These are phyloP conservation scores for Malurus melanocephalus DNA, from an alignment of 2,113 vertebrate genomes.

Conservation along the genomic window DNA sequence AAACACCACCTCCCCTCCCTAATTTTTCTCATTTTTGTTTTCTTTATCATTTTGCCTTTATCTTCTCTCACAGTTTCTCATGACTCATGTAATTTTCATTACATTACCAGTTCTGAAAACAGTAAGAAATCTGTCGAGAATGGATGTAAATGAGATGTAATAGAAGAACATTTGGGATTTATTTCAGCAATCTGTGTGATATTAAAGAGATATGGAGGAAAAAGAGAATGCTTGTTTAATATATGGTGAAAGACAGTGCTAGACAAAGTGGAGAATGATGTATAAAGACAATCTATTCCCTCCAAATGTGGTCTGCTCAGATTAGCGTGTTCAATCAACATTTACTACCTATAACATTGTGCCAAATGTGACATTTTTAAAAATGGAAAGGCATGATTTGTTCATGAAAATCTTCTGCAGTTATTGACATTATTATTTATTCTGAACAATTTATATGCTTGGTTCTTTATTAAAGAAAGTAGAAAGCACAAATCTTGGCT, in stretches of 20 bases:
- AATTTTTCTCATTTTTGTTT: background rate
- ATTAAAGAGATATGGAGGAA: background rate
- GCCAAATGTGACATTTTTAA: background rate
- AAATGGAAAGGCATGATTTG: background rate
- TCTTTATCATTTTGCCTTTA: background rate
- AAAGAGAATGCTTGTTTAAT: conserved; percentile 19
- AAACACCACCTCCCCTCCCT: background rate
- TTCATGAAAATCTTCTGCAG: background rate
- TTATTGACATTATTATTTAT: conserved; percentile 24
- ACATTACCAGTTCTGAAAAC: background rate
- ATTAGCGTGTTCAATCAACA: background rate
- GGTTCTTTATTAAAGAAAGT: background rate
- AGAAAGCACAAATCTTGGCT: background rate
- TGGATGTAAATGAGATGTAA: background rate
- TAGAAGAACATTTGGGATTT: conserved; percentile 14
- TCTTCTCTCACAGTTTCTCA: background rate
- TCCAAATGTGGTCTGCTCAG: background rate
- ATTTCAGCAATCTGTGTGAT: background rate
- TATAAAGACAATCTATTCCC: background rate
- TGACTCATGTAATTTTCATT: background rate
- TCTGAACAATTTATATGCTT: background rate
- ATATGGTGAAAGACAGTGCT: background rate
- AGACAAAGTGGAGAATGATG: background rate
- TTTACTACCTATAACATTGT: background rate
- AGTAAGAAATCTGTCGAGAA: conserved; percentile 19